Percentiles rank a stretch among this genome's conserved stretches.
phyloP scores from a whole-genome alignment of 2,888 invertebrate species.

The Alloplasta piceator region DNA sequence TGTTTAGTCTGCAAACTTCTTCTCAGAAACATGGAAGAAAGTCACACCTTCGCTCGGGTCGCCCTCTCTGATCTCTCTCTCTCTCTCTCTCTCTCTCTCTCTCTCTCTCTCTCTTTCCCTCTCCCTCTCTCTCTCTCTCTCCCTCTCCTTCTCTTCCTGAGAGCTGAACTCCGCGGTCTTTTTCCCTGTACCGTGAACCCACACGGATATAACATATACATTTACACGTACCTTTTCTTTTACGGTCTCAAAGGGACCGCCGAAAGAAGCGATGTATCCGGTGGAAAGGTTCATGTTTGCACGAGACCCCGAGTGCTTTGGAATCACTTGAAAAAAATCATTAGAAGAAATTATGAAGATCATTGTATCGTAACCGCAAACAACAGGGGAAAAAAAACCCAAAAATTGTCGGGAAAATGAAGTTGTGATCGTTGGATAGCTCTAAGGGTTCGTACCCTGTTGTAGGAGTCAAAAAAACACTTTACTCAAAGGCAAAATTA shows the following conservation, averaged over 20 bases:
- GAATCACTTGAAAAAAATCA: slow-evolving; percentile 11
- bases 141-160: neutral
- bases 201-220: neutral
- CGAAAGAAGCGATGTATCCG: slow-evolving; percentile 46
- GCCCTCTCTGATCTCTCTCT: slow-evolving; percentile 19
- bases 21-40: slow-evolving; percentile 79
- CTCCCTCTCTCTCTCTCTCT: slow-evolving; percentile 2
- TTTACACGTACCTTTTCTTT: slow-evolving; percentile 32
- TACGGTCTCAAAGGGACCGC: slow-evolving; percentile 59
- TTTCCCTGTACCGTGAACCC: slow-evolving; percentile 5
- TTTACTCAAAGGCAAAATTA: too few species aligned
- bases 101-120: too few species aligned
- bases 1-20: slow-evolving; percentile 79
- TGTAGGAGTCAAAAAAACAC: too few species aligned
- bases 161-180: too few species aligned
- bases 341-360: too few species aligned
- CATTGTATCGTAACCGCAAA: too few species aligned
- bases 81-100: slow-evolving; percentile 8
- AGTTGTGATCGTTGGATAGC: too few species aligned
- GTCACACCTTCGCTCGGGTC: slow-evolving; percentile 73
- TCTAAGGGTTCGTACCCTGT: too few species aligned
- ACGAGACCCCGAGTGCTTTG: neutral
- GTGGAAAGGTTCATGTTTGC: slow-evolving; percentile 40
- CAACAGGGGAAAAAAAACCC: too few species aligned
- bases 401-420: too few species aligned